phyloP scores from a whole-genome alignment of 2,888 invertebrate genomes.

The Aphodius sticticus region DNA sequence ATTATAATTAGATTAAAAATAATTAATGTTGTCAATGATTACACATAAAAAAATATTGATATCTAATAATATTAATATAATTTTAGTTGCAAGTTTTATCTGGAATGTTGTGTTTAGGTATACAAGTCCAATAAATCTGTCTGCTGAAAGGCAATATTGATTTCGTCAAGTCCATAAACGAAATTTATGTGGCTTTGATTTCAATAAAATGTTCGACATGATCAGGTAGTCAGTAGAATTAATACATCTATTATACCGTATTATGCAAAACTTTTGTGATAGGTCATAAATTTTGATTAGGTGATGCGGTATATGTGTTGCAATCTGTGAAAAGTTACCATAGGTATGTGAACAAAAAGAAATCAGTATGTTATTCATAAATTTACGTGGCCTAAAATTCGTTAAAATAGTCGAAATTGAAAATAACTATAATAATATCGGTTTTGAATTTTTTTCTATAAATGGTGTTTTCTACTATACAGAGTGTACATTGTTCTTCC shows the following conservation, averaged over 20 bases:
- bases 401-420: no score
- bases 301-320: neutral
- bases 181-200: neutral
- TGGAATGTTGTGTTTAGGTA: neutral
- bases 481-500: no score
- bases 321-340: neutral
- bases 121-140: neutral
- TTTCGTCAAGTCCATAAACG: neutral
- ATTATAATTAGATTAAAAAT: no score
- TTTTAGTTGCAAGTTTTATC: neutral
- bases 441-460: no score
- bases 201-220: neutral
- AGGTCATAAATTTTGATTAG: neutral
- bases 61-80: neutral
- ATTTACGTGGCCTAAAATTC: no score
- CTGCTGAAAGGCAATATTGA: neutral
- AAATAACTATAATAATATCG: no score
- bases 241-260: neutral
- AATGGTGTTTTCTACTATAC: no score
- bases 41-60: no score
- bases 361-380: no score
- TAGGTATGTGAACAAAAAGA: neutral
- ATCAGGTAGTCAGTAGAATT: neutral
- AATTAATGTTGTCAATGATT: no score
- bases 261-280: neutral